Evolutionary conservation across 2,113 vertebrate genomes (phyloP).

Genomic region (Entelurus aequoreus): DNA sequence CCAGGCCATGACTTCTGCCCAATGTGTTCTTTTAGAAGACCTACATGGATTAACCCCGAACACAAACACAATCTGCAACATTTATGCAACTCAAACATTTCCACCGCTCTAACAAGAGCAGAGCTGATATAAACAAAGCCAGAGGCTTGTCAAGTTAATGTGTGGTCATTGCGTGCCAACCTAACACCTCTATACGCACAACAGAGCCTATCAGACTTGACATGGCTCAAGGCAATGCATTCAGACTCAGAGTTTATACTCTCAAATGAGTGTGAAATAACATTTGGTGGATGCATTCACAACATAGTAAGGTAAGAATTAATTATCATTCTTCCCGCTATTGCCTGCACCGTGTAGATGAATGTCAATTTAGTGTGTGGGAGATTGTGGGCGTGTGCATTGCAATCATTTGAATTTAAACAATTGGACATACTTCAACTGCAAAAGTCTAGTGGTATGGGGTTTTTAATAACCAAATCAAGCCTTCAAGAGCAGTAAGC

Average conservation of each 20-base stretch:
- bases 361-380: slow-evolving; percentile 16
- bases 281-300: slow-evolving; percentile 13
- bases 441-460: slow-evolving; percentile 6
- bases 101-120: slow-evolving; percentile 9
- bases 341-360: slow-evolving; percentile 5
- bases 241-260: slow-evolving; percentile 20
- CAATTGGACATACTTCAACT: background rate
- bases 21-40: background rate
- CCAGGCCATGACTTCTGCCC: background rate
- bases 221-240: slow-evolving; percentile 29
- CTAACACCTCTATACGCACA: slow-evolving; percentile 24
- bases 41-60: background rate
- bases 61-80: slow-evolving; percentile 5
- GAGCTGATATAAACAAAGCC: slow-evolving; percentile 28
- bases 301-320: slow-evolving; percentile 6
- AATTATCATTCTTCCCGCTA: slow-evolving; percentile 16
- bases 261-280: slow-evolving; percentile 20
- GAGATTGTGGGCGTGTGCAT: slow-evolving; percentile 8
- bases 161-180: slow-evolving; percentile 25
- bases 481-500: slow-evolving; percentile 31
- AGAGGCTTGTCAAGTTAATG: slow-evolving; percentile 22
- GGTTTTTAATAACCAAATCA: slow-evolving; percentile 24
- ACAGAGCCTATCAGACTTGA: slow-evolving; percentile 35
- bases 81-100: slow-evolving; percentile 19
- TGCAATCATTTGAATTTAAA: slow-evolving; percentile 17